These are phyloP conservation scores for Agrypnus murinus DNA, from an alignment of 2,888 invertebrate genomes.

Conservation along the genomic window DNA sequence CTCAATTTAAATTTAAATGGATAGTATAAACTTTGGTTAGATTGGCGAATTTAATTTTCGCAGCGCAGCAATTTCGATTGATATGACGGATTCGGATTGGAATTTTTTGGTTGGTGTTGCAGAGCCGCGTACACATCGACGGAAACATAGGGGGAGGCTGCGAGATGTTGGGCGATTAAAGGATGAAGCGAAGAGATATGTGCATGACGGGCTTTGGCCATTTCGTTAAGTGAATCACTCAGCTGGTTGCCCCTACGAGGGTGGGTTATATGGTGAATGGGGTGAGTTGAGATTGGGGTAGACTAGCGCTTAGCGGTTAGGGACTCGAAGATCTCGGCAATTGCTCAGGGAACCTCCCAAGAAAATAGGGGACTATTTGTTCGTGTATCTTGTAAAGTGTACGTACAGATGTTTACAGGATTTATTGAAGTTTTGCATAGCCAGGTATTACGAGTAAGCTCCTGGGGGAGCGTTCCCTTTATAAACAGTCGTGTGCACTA, in stretches of 20 bases:
- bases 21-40: conserved; percentile 52
- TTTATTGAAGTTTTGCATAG: conserved; percentile 56
- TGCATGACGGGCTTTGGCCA: conserved; percentile 60
- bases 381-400: conserved; percentile 43
- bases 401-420: conserved; percentile 55
- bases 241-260: conserved; percentile 56
- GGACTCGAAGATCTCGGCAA: conserved; percentile 52
- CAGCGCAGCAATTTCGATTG: conserved; percentile 42
- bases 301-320: conserved; percentile 54
- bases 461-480: conserved; percentile 31
- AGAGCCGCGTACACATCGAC: conserved; percentile 28
- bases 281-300: conserved; percentile 49
- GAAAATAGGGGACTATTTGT: conserved; percentile 48
- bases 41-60: conserved; percentile 48
- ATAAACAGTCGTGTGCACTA: conserved; percentile 15
- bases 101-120: conserved; percentile 40
- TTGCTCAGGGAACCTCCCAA: conserved; percentile 47
- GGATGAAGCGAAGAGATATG: conserved; percentile 60
- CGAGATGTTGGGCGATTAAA: conserved; percentile 56
- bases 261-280: conserved; percentile 50
- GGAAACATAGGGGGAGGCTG: conserved; percentile 37
- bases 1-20: conserved; percentile 59
- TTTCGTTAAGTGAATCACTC: conserved; percentile 64
- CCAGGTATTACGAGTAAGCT: conserved; percentile 47
- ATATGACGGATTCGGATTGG: conserved; percentile 43